Conservation (phyloP, 2,888 invertebrate species). For the Agonopterix arenella region DNA sequence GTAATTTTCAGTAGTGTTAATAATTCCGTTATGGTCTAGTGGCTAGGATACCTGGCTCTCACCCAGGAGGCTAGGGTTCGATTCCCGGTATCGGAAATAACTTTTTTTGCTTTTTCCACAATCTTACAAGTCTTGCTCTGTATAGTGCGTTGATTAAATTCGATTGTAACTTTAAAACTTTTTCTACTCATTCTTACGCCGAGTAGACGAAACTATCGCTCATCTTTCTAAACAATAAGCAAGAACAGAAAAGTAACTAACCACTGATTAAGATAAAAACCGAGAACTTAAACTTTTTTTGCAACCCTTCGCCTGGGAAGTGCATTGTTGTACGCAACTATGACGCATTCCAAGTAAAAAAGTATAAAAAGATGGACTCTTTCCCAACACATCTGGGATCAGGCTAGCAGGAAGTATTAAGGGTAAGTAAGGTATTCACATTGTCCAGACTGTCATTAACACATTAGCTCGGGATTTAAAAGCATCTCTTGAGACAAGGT, state of each 20-base stretch:
- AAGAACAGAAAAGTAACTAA: slow-evolving; percentile 31
- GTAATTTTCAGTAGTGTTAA: not conserved
- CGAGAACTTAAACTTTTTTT: slow-evolving; percentile 30
- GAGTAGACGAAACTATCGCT: slow-evolving; percentile 21
- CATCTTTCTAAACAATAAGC: slow-evolving; percentile 35
- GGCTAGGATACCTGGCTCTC: slow-evolving; percentile 80
- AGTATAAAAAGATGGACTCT: slow-evolving; percentile 14
- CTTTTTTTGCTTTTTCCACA: slow-evolving; percentile 1
- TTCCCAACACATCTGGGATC: slow-evolving; percentile 26
- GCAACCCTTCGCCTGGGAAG: slow-evolving; percentile 31
- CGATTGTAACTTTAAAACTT: slow-evolving; percentile 1
- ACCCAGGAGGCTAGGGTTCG: slow-evolving; percentile 79
- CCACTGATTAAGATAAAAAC: slow-evolving; percentile 33
- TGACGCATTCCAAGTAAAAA: slow-evolving; percentile 26
- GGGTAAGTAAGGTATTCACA: slow-evolving; percentile 8
- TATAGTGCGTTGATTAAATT: not conserved
- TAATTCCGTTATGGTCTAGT: slow-evolving; percentile 77
- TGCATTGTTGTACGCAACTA: slow-evolving; percentile 30
- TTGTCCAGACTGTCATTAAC: slow-evolving; percentile 7
- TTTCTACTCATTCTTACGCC: slow-evolving; percentile 1
- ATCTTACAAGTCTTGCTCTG: not conserved
- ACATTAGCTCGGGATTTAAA: slow-evolving; percentile 9
- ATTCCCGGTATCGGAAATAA: slow-evolving; percentile 72
- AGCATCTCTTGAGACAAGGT: slow-evolving; percentile 10
- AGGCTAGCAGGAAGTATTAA: slow-evolving; percentile 37